Evolutionary conservation across 2,888 invertebrate species (phyloP).

Genomic region (Melipona beecheii): DNA sequence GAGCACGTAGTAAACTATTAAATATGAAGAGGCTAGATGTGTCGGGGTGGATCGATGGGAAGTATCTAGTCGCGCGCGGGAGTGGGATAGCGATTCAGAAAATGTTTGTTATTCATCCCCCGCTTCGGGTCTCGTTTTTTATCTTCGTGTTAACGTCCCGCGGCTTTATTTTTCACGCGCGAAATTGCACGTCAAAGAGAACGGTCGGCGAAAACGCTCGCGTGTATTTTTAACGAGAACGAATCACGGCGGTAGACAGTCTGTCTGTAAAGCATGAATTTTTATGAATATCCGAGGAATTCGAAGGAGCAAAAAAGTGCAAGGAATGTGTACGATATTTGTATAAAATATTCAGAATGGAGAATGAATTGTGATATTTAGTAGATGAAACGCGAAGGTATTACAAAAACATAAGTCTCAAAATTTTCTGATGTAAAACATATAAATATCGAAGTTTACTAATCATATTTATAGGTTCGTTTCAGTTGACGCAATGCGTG

Average conservation of each 20-base stretch:
- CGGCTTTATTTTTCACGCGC: neutral
- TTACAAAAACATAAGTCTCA: too few species aligned
- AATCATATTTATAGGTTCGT: too few species aligned
- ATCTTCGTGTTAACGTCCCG: neutral
- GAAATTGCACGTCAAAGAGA: conserved; percentile 3
- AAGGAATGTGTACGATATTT: neutral
- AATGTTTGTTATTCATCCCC: conserved; percentile 6
- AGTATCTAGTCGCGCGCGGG: neutral
- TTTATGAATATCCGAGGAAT: neutral
- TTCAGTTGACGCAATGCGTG: too few species aligned
- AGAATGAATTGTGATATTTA: too few species aligned
- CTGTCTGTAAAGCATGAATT: neutral
- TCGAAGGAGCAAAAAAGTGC: neutral
- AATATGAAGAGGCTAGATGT: conserved; percentile 6
- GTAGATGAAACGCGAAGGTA: too few species aligned
- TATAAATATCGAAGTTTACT: too few species aligned
- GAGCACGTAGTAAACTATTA: conserved; percentile 46
- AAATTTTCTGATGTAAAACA: too few species aligned
- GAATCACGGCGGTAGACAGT: neutral
- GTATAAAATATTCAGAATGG: too few species aligned
- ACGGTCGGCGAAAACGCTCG: neutral
- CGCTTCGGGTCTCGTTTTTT: conserved; percentile 2
- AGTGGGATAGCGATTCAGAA: conserved; percentile 1
- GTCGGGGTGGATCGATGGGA: conserved; percentile 26
- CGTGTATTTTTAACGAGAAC: conserved; percentile 22